Base-by-base conservation (phyloP, 1,140 invertebrate species). In the Drosophila rufa region DNA sequence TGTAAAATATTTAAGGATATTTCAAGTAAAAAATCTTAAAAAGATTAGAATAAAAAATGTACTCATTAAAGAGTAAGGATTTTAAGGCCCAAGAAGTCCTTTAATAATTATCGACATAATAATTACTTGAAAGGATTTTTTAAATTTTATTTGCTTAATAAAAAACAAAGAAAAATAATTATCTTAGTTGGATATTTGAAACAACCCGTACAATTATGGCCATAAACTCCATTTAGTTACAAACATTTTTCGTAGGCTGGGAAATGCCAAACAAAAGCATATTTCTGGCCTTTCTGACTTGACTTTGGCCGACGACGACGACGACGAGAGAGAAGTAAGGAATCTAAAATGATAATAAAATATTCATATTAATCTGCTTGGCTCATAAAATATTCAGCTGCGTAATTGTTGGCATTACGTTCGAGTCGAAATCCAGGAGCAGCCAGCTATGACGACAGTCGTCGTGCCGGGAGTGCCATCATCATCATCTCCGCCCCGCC, bases 341-440 rank as follows among this genome's bases (percentile, higher is more conserved):
- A 90, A 76, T 90, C 85, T 89, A 85, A 91, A 91, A 92, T 92
- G 80, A 89, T 91, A 87, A 92, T 92, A 92, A 92, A 92, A 92
- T 91, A 92, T 92, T 92, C 91, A 92, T 91, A 85, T 84, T 91
- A 92, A 92, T 92, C 83, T 83, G 85, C 82, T 87, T 75, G 87
- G 64, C 83, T 87, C 86, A 82, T 92, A 86, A 90, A 92, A 90
- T 90, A 91, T 91, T 91, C 87, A 90, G 75, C 85, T 85, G 79
- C 86, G 85, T 90, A 90, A 90, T 90, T 90, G 85, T 90, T 85
- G 85, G 85, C 85, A 90, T 90, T 87, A 87, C 80, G 71, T 73
- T 79, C 68, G 60, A 79, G 66, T 64, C 56, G 55, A 51, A 55
- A 58, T 45, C 53, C 58, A 36, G 56, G 64, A 9, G 6, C 64